Conservation (phyloP, 2,113 vertebrate species). For the Ophthalmolycus amberensis region DNA sequence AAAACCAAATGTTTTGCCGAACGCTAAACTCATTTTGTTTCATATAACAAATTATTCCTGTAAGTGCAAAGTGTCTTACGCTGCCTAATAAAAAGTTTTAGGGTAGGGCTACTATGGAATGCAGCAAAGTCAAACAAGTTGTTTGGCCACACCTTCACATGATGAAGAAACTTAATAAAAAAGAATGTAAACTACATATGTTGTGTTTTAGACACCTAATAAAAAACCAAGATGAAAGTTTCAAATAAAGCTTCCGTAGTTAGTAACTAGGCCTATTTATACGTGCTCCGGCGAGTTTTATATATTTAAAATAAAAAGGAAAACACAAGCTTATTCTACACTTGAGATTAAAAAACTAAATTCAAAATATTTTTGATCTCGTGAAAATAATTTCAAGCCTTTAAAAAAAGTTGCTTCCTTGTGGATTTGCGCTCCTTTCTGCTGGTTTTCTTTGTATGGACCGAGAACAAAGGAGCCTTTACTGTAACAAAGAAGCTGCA, state of each 20-base stretch:
- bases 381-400: conserved; percentile 4
- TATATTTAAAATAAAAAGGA: background rate
- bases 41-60: background rate
- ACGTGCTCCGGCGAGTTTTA: background rate
- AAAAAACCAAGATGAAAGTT: conserved; percentile 15
- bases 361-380: background rate
- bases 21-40: conserved; percentile 6
- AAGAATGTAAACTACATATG: conserved; percentile 8
- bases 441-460: conserved; percentile 69
- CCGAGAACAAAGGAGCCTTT: conserved; percentile 84
- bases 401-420: conserved; percentile 39
- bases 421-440: conserved; percentile 59
- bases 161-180: conserved; percentile 46
- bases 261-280: background rate
- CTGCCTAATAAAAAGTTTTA: conserved; percentile 32
- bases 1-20: background rate
- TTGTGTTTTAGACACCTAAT: background rate
- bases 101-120: conserved; percentile 59
- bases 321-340: conserved; percentile 32
- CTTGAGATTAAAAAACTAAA: background rate
- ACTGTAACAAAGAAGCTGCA: conserved; percentile 84
- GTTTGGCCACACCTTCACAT: conserved; percentile 62
- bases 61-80: background rate
- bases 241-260: background rate
- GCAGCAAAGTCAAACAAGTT: conserved; percentile 65